A percentile compares a stretch with the other conserved stretches of the same genome.
Evolutionary conservation across 2,888 invertebrate genomes (phyloP).

Genomic region (Rhopalosiphum nymphaeae): DNA sequence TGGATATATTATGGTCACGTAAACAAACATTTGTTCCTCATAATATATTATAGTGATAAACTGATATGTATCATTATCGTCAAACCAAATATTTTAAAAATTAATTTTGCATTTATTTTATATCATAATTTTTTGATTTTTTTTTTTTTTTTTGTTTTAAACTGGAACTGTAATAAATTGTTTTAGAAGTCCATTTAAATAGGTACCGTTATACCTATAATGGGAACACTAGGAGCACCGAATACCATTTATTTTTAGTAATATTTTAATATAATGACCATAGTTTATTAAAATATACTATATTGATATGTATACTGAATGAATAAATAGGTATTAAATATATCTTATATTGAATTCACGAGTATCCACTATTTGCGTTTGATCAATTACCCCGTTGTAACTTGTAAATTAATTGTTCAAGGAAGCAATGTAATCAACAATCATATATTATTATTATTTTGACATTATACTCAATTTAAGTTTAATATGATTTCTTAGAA

Average conservation of each 20-base stretch:
- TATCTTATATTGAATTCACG: neutral
- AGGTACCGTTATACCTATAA: neutral
- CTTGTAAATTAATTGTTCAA: neutral
- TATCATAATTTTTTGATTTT: neutral
- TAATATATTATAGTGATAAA: neutral
- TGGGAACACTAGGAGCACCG: fast-evolving
- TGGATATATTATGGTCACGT: neutral
- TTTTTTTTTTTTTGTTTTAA: neutral
- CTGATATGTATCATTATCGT: neutral
- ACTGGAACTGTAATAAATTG: neutral
- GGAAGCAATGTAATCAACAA: neutral
- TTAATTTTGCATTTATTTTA: neutral
- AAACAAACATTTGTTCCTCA: neutral
- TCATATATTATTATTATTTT: neutral
- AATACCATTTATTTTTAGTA: neutral
- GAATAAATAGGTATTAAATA: neutral
- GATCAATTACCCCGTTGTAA: too few species aligned
- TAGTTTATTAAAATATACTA: neutral
- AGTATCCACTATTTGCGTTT: neutral
- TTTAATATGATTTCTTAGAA: neutral
- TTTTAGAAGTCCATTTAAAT: neutral
- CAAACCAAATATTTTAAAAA: neutral
- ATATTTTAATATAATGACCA: neutral
- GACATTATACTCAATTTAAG: neutral
- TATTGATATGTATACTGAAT: neutral